Evolutionary conservation across 2,888 invertebrate species (phyloP), one percentile per base, ranked within the genome.

Genomic region (Idaea biselata): DNA sequence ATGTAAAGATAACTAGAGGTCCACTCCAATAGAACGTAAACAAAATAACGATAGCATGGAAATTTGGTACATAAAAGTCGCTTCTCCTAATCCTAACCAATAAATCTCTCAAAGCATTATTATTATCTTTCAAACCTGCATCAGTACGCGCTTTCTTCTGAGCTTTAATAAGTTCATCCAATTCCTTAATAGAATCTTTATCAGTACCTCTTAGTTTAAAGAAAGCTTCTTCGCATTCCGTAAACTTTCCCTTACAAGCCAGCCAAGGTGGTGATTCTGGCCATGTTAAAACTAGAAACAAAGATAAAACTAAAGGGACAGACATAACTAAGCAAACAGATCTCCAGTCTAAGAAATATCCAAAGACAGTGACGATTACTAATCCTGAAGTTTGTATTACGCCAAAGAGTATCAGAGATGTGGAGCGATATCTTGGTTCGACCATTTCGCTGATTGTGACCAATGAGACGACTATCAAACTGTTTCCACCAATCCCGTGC

Each of bases 181-280:
- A 58, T 56, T 72, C 72, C n/a, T 60, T 69, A 31, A 57, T 58
- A 7, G 67, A 59, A 7, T 60, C 63, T 7, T 67, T 58, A 55
- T 63, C 68, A 11, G 62, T 65, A 0, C 72, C 71, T 18, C 72
- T 62, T 14, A 71, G 31, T 16, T 58, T 60, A 53, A 61, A 60
- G 56, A 73, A 73, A 0, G 68, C 33, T 6, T 61, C 32, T 44
- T 69, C 65, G 33, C 72, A 69, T 56, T 69, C 61, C 0, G 63
- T 55, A 58, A 65, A 68, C 6, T 64, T 58, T 7, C 68, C 68
- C 64, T 64, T 71, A 57, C 58, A 68, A 6, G 72, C 73, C 1
- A 72, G 25, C 73, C 73, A 72, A 0, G 68, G 56, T 1, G 72
- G 72, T 0, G 72, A 72, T 55, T 72, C 69, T 5, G 71, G 72